These are phyloP conservation scores for Diabrotica balteata DNA, from an alignment of 2,888 invertebrate genomes.

Conservation along the genomic window DNA sequence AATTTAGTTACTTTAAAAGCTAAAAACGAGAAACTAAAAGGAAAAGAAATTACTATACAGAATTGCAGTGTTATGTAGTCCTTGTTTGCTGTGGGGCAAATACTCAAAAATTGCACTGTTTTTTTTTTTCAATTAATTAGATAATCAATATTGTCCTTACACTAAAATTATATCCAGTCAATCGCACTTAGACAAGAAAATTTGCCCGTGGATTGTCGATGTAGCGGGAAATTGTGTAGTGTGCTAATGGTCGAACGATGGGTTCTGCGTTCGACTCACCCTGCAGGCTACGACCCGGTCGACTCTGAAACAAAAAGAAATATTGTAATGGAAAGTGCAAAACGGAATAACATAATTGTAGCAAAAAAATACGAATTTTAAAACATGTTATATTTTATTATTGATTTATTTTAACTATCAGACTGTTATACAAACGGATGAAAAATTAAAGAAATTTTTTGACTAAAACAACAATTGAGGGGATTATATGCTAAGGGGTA, in stretches of 20 bases:
- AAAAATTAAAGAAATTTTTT: no score
- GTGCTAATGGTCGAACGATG: conserved; percentile 56
- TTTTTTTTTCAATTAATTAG: conserved; percentile 27
- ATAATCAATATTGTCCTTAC: conserved; percentile 39
- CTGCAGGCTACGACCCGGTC: conserved; percentile 69
- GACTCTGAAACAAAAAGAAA: conserved; percentile 58
- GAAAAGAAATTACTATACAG: no score
- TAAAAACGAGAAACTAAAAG: no score
- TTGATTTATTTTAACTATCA: no score
- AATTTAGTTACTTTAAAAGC: no score
- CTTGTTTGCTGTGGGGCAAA: conserved; percentile 35
- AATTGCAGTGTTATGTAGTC: background rate
- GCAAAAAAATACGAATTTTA: no score
- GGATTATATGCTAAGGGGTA: no score
- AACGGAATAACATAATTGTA: no score
- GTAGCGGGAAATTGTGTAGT: conserved; percentile 44
- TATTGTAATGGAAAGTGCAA: no score
- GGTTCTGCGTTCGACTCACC: conserved; percentile 63
- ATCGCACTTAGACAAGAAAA: conserved; percentile 40
- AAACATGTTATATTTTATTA: no score
- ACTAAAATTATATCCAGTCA: conserved; percentile 31
- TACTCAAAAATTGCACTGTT: conserved; percentile 41
- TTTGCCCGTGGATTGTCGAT: conserved; percentile 48
- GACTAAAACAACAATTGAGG: no score
- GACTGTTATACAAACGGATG: no score